Evolutionary conservation across 2,113 vertebrate species (phyloP), one percentile per base, ranked within the genome.

Genomic region (Sander lucioperca): DNA sequence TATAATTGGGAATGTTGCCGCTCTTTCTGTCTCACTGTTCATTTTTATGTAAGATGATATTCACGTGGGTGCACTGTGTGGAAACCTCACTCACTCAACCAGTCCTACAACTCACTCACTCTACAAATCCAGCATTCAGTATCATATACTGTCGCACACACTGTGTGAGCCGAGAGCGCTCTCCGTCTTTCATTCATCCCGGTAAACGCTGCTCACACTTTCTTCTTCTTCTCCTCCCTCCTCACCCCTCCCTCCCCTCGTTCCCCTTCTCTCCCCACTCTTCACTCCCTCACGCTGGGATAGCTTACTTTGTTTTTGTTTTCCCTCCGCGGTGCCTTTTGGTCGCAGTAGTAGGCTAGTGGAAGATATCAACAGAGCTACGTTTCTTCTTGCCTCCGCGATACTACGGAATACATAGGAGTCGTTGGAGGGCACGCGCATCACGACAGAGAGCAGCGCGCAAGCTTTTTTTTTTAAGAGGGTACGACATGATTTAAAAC

Each of bases 41-140:
- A 53, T 73, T 79, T 82, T 88, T 83, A 74, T 90, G 85, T 85
- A 80, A 80, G 73, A 68, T 84, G 78, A 88, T 85, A 83, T 79
- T 80, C 25, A 73, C 78, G 87, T 88, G 90, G 82, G 84, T 79
- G 85, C 74, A 69, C 63, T 23, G 67, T 72, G 88, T 15, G 13
- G 53, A 86, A 91, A 88, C 88, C 89, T 74, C 27, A 87, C 90
- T 88, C 88, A 71, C 83, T 88, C 87, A 62, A 90, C 89, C 87
- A 78, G 79, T 73, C 83, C 86, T 91, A 83, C 91, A 91, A 90
- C 91, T 85, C 88, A 77, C 79, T 83, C 88, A 50, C 82, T 80
- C 75, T 75, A 80, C 89, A 77, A 84, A 84, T n/a, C 85, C 53
- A 70, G 88, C 91, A 62, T 61, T 74, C 74, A 76, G 71, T 36